Evolutionary conservation across 2,888 invertebrate genomes (phyloP).

Genomic region (Tiliacea citrago): DNA sequence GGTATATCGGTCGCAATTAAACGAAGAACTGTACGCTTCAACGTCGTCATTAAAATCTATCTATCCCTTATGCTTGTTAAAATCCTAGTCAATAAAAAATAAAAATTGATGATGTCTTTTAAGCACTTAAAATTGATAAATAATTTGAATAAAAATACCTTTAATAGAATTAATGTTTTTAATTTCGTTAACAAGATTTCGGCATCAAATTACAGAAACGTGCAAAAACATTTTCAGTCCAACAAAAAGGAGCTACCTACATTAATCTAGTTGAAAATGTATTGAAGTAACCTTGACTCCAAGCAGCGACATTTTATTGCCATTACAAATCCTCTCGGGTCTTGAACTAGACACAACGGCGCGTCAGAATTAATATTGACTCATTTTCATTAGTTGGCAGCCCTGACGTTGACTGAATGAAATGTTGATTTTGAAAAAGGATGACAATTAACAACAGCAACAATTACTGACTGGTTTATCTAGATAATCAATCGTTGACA

Average conservation of each 20-base stretch:
- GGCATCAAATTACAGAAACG: conserved; percentile 7
- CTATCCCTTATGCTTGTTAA: too few relatives aligned
- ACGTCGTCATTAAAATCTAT: neutral
- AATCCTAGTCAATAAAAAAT: neutral
- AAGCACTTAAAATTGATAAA: too few relatives aligned
- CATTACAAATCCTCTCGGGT: conserved; percentile 55
- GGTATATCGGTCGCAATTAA: conserved; percentile 30
- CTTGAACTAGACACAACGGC: conserved; percentile 56
- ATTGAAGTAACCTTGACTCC: conserved; percentile 54
- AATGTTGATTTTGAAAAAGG: conserved; percentile 49
- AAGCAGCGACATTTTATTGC: conserved; percentile 53
- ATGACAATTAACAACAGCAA: conserved; percentile 25
- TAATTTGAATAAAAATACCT: neutral
- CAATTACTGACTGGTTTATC: conserved; percentile 28
- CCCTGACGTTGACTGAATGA: conserved; percentile 41
- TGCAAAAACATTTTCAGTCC: conserved; percentile 25
- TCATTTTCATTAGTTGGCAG: conserved; percentile 55
- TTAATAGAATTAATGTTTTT: neutral
- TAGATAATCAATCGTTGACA: conserved; percentile 18
- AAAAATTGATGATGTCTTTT: neutral
- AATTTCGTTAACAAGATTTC: neutral
- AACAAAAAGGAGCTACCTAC: conserved; percentile 29
- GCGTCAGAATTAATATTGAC: conserved; percentile 51
- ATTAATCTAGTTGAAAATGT: conserved; percentile 46
- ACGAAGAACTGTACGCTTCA: conserved; percentile 23